Evolutionary conservation across 2,888 invertebrate species (phyloP), one percentile per base, ranked within the genome.

Genomic region (Timema cristinae): DNA sequence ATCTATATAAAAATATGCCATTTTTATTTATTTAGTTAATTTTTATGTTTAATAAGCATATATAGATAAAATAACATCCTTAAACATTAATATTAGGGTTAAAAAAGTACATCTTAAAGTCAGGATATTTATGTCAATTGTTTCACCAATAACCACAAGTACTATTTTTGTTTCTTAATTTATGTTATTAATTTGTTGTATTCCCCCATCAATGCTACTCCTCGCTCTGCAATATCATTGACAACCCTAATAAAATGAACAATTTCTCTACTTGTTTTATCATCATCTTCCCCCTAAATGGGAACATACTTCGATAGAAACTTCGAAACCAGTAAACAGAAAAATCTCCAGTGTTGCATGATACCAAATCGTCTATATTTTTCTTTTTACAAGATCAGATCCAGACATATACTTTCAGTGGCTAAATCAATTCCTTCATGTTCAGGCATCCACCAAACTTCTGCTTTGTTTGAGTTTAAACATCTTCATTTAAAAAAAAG

Each of bases 241-340:
- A n/a, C n/a, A n/a, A n/a, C n/a, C n/a, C n/a, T n/a, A n/a, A n/a
- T n/a, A n/a, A n/a, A n/a, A n/a, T n/a, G n/a, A n/a, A n/a, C n/a
- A n/a, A n/a, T n/a, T n/a, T n/a, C n/a, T n/a, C n/a, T n/a, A n/a
- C n/a, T n/a, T n/a, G n/a, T n/a, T n/a, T n/a, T n/a, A n/a, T n/a
- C n/a, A 66, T 66, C 13, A 66, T 66, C 66, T 66, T 32, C n/a
- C n/a, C 49, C 66, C 16, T 8, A 66, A 66, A 66, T 66, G 48
- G 11, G 48, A 66, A 32, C 11, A 66, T 66, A 10, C 49, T 32
- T 32, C n/a, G 32, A 49, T 66, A 66, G 16, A 66, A 66, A 66
- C 66, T 66, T 49, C 8, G 47, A 66, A 48, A n/a, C 48, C 32
- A 66, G 10, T 48, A n/a, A 47, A 48, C 49, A 10, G 32, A 49